Evolutionary conservation across 35 echinoderm and acorn worm species (phyloP), one percentile per base, ranked within the genome.

Genomic region (Nesometra sesokonis): DNA sequence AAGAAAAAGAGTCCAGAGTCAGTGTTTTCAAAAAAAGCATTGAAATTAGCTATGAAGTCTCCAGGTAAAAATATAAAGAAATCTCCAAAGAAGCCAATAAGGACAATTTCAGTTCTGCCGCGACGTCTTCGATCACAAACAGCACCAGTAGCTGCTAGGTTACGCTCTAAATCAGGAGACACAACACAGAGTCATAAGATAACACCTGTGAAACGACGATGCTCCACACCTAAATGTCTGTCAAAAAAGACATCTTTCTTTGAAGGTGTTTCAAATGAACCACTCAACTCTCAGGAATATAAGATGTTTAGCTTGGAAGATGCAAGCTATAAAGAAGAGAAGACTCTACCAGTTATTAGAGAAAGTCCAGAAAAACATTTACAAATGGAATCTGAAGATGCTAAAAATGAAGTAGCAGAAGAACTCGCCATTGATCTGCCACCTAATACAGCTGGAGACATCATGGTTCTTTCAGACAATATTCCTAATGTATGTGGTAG

Each of bases 1-100:
- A 47, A 47, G 17, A 86, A 86, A 57, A 86, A 32, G 30, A 89
- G 87, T 35, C 87, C 87, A 35, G 37, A 89, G n/a, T 76, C 87
- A 32, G 46, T 35, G 8, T 46, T 89, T 77, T 80, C 87, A 0
- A 89, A 83, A 46, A 89, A 89, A 67, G 80, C 76, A 21, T 76
- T 89, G 79, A 32, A 37, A 23, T 29, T 67, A 29, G 87, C 87
- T 11, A 76, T 81, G 30, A 82, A 77, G 31, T 89, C 87, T 30
- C 87, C 87, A 17, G 52, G 11, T 27, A 67, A 67, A 67, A 67
- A 19, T 13, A 67, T 19, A 79, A n/a, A 79, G 37, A 85, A 85
- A 85, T 31, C 83, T 15, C 15, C 11, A 52, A 81, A 43, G 3
- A 88, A 80, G 78, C 87, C 87, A 1, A 47, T 27, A 0, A 89